A percentile compares a stretch with the other conserved stretches of the same genome.
These are phyloP conservation scores for Festucalex cinctus DNA, from an alignment of 2,113 vertebrate species.

Conservation along the genomic window DNA sequence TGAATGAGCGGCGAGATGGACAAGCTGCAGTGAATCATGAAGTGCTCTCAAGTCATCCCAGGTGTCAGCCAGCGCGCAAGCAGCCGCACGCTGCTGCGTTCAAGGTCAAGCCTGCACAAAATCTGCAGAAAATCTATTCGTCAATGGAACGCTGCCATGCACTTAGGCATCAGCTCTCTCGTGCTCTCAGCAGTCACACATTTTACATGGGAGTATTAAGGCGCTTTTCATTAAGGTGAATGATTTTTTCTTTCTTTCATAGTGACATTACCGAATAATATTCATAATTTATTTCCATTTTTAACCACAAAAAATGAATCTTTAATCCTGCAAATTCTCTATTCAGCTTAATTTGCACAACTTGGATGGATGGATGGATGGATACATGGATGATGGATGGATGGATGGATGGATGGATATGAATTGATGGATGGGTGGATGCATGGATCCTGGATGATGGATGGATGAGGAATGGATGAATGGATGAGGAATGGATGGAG, in stretches of 20 bases:
- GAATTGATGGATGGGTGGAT: no score
- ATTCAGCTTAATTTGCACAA: background rate
- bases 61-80: slow-evolving; percentile 16
- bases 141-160: background rate
- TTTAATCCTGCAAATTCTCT: no score
- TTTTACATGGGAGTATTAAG: background rate
- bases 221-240: background rate
- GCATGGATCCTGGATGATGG: no score
- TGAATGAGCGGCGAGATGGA: slow-evolving; percentile 7
- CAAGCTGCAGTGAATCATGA: slow-evolving; percentile 1
- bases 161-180: background rate
- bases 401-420: no score
- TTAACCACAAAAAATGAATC: no score
- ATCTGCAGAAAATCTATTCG: background rate
- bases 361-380: background rate
- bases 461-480: no score
- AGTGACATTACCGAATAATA: no score
- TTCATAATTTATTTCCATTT: no score
- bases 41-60: slow-evolving; percentile 22
- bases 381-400: no score
- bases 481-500: no score
- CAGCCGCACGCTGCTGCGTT: slow-evolving; percentile 10
- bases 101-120: background rate
- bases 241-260: background rate
- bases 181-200: background rate